These are phyloP conservation scores for Columba janthina DNA, from an alignment of 2,113 vertebrate genomes.

Conservation along the genomic window DNA sequence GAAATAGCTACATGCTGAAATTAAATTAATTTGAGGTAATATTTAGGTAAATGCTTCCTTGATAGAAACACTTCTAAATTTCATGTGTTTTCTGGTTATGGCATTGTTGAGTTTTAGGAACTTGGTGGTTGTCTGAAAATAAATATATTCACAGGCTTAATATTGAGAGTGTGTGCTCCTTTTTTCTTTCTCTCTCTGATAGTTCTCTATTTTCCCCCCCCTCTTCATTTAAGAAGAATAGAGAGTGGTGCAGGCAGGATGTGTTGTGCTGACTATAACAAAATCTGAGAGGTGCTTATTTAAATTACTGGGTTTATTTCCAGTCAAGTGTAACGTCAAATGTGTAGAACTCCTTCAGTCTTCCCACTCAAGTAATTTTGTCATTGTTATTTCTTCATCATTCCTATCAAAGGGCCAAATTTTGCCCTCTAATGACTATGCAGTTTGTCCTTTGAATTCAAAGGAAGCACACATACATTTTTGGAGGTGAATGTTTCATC, in stretches of 20 bases:
- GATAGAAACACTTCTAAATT: neutral
- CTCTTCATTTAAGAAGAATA: neutral
- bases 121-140: neutral
- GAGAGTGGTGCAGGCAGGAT: neutral
- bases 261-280: neutral
- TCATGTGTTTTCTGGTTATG: neutral
- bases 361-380: conserved; percentile 38
- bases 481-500: conserved; percentile 9
- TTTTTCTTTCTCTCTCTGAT: neutral
- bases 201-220: neutral
- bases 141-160: neutral
- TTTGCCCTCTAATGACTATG: neutral
- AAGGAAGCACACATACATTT: neutral
- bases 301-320: conserved; percentile 14
- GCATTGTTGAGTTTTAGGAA: neutral
- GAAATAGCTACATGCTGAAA: neutral
- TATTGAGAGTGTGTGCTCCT: accelerated
- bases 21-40: neutral
- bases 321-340: conserved; percentile 21
- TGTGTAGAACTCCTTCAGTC: conserved; percentile 2
- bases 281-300: conserved; percentile 10
- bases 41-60: neutral
- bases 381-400: conserved; percentile 35
- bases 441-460: conserved; percentile 22
- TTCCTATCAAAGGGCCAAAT: conserved; percentile 1